These are phyloP conservation scores for Babyrousa celebensis DNA, from an alignment of 2,797 vertebrate genomes.

Conservation along the genomic window DNA sequence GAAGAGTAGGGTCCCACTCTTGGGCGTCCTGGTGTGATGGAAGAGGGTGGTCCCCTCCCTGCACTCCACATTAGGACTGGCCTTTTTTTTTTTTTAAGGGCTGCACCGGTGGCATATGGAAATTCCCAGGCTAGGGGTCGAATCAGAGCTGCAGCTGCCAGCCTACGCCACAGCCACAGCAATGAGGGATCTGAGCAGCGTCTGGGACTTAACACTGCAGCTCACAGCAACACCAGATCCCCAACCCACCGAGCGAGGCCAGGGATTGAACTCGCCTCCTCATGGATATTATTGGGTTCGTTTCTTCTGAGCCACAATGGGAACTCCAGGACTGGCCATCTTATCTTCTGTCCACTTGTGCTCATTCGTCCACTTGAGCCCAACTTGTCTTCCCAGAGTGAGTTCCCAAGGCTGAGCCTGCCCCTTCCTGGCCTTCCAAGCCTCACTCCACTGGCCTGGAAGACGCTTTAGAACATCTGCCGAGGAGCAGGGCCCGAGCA, in stretches of 20 bases:
- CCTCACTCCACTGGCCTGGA: background rate
- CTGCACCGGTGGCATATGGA: too few relatives aligned
- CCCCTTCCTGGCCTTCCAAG: background rate
- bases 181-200: too few relatives aligned
- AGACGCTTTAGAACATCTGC: background rate
- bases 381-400: constrained; percentile 35
- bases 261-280: too few relatives aligned
- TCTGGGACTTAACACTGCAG: too few relatives aligned
- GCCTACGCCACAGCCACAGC: too few relatives aligned
- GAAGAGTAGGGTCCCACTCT: background rate
- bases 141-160: background rate
- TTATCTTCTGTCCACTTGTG: background rate
- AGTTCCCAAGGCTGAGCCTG: background rate
- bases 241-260: too few relatives aligned
- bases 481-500: background rate
- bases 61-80: background rate
- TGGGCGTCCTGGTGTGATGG: background rate
- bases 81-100: background rate
- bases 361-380: background rate
- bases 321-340: too few relatives aligned
- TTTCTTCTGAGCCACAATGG: too few relatives aligned
- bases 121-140: background rate
- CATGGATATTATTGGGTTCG: too few relatives aligned
- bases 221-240: too few relatives aligned
- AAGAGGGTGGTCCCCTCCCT: background rate